Conservation (phyloP, 2,888 invertebrate species). For the Tholera decimalis region DNA sequence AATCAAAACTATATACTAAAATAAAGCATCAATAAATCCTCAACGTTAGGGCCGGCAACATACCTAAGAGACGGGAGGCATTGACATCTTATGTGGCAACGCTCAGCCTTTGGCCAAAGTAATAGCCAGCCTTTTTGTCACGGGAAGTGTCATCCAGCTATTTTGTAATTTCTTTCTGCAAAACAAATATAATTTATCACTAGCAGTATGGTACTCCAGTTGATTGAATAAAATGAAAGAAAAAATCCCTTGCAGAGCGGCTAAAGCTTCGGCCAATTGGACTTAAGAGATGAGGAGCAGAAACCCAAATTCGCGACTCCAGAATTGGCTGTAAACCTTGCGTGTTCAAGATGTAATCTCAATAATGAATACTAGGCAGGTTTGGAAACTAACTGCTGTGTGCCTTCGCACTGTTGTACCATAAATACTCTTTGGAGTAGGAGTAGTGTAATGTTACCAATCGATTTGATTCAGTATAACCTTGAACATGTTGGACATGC, state of each 20-base stretch:
- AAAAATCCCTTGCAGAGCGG: no score
- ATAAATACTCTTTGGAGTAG: background rate
- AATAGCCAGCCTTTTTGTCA: no score
- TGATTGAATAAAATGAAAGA: background rate
- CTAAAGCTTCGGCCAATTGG: no score
- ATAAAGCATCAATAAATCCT: no score
- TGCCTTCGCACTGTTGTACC: background rate
- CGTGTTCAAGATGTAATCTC: background rate
- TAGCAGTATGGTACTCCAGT: background rate
- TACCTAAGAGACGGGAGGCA: no score
- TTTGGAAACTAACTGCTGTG: background rate
- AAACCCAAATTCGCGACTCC: background rate
- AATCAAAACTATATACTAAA: no score
- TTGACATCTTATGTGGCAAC: no score
- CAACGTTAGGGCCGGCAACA: no score
- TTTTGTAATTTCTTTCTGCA: no score
- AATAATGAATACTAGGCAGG: background rate
- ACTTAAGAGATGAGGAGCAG: background rate
- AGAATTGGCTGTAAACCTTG: background rate
- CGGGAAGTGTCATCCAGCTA: no score
- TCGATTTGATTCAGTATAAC: slow-evolving; percentile 26
- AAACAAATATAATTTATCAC: no score
- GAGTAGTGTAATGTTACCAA: slow-evolving; percentile 2
- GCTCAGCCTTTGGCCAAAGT: no score
- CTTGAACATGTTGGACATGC: slow-evolving; percentile 22